phyloP scores from a whole-genome alignment of 1,140 invertebrate species.

The Drosophila melanogaster region Release_6_plus_ISO1_MT NT_033777.3:6067001-6067500 shows the following conservation, averaged over 20 bases:
- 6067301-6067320: constrained; percentile 72
- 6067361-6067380: constrained; percentile 46
- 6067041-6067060: constrained; percentile 3
- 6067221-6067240: constrained; percentile 33
- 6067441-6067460: constrained; percentile 42
- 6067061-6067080: constrained; percentile 75
- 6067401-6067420: constrained; percentile 66
- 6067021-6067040: constrained; percentile 14
- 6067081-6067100: constrained; percentile 79
- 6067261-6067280: constrained; percentile 69
- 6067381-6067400: constrained; percentile 62
- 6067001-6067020: constrained; percentile 59
- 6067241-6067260: constrained; percentile 75
- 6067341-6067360: constrained; percentile 35
- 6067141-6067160: constrained; percentile 84
- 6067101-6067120: constrained; percentile 64
- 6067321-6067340: constrained; percentile 75
- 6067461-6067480: constrained; percentile 28
- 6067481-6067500: constrained; percentile 51
- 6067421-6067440: not conserved
- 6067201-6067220: constrained; percentile 4
- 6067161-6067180: constrained; percentile 84
- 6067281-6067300: constrained; percentile 32
- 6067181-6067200: constrained; percentile 46
- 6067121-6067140: constrained; percentile 47